These are phyloP conservation scores for Phenacoccus solenopsis DNA, from an alignment of 1,140 invertebrate species.

Conservation along the genomic window DNA sequence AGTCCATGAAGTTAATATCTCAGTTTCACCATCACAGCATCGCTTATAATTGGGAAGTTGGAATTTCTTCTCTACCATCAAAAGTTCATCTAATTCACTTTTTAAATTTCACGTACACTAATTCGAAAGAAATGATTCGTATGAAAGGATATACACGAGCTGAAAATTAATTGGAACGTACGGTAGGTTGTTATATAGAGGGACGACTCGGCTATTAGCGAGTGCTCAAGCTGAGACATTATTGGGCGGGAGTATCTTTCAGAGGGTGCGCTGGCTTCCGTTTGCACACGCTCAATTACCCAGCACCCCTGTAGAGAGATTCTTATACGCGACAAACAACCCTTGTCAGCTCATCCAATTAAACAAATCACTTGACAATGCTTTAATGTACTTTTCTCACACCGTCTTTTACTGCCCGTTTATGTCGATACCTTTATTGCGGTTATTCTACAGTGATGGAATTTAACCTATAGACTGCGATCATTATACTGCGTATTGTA, in stretches of 20 bases:
- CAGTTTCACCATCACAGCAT: too few species aligned
- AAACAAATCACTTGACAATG: constrained; percentile 13
- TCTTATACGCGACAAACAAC: constrained; percentile 7
- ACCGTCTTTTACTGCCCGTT: not conserved
- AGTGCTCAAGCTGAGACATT: constrained; percentile 13
- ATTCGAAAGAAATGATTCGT: constrained; percentile 7
- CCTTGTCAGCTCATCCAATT: constrained; percentile 15
- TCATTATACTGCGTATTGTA: too few species aligned
- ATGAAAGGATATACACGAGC: too few species aligned
- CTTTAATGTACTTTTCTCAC: constrained; percentile 8
- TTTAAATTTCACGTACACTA: too few species aligned
- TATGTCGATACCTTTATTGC: constrained; percentile 1
- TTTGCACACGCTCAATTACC: constrained; percentile 16
- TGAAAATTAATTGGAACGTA: constrained; percentile 11
- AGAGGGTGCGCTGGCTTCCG: constrained; percentile 10
- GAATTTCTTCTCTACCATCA: too few species aligned
- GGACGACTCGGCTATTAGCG: constrained; percentile 4
- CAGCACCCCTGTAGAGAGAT: constrained; percentile 7
- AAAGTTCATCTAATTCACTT: too few species aligned
- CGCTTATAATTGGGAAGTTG: too few species aligned
- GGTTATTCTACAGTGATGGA: not conserved
- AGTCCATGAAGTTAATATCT: too few species aligned
- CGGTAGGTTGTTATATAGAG: not conserved
- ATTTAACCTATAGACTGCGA: not conserved
- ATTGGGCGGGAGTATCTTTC: not conserved